Conservation (phyloP, 2,888 invertebrate genomes). For the Tromatobia lineatoria region DNA sequence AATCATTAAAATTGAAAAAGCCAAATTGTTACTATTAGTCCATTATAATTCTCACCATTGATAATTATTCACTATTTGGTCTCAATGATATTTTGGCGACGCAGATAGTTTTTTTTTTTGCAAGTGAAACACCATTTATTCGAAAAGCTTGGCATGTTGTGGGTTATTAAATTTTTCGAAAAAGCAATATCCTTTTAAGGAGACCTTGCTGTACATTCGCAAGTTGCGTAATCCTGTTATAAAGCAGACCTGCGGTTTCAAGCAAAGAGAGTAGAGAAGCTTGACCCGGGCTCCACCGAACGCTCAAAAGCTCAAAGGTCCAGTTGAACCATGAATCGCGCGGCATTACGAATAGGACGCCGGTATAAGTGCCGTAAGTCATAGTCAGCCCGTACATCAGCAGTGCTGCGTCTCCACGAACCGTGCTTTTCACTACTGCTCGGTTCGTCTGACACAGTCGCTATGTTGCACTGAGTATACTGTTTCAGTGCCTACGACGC, state of each 20-base stretch:
- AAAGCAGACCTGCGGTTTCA: not conserved
- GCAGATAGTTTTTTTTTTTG: too few relatives aligned
- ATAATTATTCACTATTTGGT: too few relatives aligned
- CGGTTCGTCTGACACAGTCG: not conserved
- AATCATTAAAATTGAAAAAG: too few relatives aligned
- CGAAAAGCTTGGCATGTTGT: not conserved
- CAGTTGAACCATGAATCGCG: slow-evolving; percentile 6
- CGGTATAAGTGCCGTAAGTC: slow-evolving; percentile 14
- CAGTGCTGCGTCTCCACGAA: not conserved
- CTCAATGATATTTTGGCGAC: too few relatives aligned
- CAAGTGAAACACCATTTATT: not conserved
- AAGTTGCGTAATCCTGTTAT: not conserved
- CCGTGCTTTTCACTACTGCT: slow-evolving; percentile 6
- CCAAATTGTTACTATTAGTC: too few relatives aligned
- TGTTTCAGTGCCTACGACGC: not conserved
- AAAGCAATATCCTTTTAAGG: slow-evolving; percentile 15
- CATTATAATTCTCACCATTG: too few relatives aligned
- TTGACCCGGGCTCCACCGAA: not conserved
- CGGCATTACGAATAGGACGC: slow-evolving; percentile 1
- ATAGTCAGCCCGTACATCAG: not conserved
- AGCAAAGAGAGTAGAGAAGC: slow-evolving; percentile 8
- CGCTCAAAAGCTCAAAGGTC: slow-evolving; percentile 5
- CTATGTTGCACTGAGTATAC: not conserved
- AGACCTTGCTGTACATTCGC: not conserved
- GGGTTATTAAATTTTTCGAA: not conserved